These are phyloP conservation scores for Gavialis gangeticus DNA, from an alignment of 2,113 vertebrate species.

Conservation along the genomic window DNA sequence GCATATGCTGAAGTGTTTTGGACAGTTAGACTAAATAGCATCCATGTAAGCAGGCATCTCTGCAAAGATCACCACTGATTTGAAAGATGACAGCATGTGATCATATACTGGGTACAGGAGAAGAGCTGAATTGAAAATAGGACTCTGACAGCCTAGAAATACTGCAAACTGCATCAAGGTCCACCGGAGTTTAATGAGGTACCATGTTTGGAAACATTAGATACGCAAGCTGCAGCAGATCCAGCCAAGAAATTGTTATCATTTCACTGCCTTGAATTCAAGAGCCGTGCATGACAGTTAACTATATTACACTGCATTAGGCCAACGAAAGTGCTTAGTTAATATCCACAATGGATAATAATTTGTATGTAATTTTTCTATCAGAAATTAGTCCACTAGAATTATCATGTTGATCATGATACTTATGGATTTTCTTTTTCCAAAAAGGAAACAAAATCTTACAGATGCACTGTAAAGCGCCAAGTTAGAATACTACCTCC, in stretches of 20 bases:
- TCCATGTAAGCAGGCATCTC: not conserved
- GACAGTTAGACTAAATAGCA: not conserved
- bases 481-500: slow-evolving; percentile 44
- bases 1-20: too few species aligned
- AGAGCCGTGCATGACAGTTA: slow-evolving; percentile 9
- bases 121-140: not conserved
- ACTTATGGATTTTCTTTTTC: slow-evolving; percentile 29
- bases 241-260: slow-evolving; percentile 6
- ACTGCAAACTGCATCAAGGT: not conserved
- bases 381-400: not conserved
- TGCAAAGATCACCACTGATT: not conserved
- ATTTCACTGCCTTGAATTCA: slow-evolving; percentile 15
- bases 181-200: not conserved
- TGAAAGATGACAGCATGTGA: not conserved
- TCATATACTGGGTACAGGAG: not conserved
- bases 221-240: accelerated
- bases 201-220: not conserved
- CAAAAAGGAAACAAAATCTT: not conserved
- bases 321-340: slow-evolving; percentile 30
- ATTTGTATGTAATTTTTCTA: slow-evolving; percentile 32
- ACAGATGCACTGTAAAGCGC: slow-evolving; percentile 28
- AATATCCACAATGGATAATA: slow-evolving; percentile 19
- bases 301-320: slow-evolving; percentile 23
- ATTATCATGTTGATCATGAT: not conserved
- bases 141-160: not conserved